A percentile compares a stretch with the other conserved stretches of the same genome.
Conservation (phyloP, 2,113 vertebrate genomes). For the Oxygymnocypris stewartii region DNA sequence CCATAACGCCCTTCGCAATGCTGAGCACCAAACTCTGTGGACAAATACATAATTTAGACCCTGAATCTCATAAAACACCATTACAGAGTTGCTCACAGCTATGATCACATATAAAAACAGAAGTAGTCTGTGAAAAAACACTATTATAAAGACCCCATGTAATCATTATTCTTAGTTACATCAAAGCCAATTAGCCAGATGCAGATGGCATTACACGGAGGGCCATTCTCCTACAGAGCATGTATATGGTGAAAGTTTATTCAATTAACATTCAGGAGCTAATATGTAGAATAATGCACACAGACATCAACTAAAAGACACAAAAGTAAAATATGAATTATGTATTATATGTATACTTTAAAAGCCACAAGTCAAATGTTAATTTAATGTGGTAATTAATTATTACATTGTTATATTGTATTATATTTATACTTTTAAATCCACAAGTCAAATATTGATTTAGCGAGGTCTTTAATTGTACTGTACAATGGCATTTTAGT, state of each 20-base stretch:
- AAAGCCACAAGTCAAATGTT: not conserved
- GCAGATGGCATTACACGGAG: not conserved
- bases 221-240: too few relatives aligned
- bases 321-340: too few relatives aligned
- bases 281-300: too few relatives aligned
- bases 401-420: too few relatives aligned
- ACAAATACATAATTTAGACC: not conserved
- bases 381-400: too few relatives aligned
- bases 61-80: not conserved
- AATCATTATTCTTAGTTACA: not conserved
- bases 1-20: slow-evolving; percentile 78
- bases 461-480: too few relatives aligned
- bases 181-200: not conserved
- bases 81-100: not conserved
- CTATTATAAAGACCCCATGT: not conserved
- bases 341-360: too few relatives aligned
- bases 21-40: slow-evolving; percentile 89
- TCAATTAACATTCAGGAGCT: too few relatives aligned
- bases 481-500: too few relatives aligned
- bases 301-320: not conserved
- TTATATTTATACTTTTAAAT: too few relatives aligned
- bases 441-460: too few relatives aligned
- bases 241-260: too few relatives aligned
- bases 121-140: not conserved
- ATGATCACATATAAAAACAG: not conserved